Percentiles rank a stretch among this genome's conserved stretches.
Conservation (phyloP, 1,140 invertebrate genomes). For the Brachionus rubens region DNA sequence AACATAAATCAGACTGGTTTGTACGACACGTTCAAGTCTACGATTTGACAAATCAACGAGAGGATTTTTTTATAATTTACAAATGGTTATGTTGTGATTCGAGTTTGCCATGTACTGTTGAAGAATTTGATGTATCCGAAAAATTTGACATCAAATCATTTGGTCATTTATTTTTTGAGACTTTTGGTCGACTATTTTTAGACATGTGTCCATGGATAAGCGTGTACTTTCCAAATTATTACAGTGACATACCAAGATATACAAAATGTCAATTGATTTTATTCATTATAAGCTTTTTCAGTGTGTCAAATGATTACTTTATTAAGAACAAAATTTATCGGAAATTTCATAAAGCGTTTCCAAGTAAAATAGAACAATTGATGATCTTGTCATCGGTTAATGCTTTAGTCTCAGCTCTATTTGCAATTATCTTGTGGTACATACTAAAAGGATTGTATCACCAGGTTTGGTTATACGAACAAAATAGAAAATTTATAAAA, state of each 20-base stretch:
- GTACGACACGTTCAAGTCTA: neutral
- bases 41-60: neutral
- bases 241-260: slow-evolving; percentile 15
- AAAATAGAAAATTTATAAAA: neutral
- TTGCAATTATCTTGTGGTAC: neutral
- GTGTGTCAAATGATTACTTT: neutral
- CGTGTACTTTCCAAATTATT: slow-evolving; percentile 8
- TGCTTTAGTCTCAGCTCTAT: neutral
- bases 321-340: neutral
- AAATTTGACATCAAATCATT: slow-evolving; percentile 19
- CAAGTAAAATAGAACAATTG: neutral
- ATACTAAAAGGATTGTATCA: neutral
- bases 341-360: neutral
- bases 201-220: slow-evolving; percentile 8
- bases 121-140: slow-evolving; percentile 8
- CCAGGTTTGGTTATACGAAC: neutral
- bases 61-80: slow-evolving; percentile 20
- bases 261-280: slow-evolving; percentile 9
- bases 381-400: neutral
- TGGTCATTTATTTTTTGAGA: slow-evolving; percentile 13
- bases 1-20: neutral
- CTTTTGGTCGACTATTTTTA: neutral
- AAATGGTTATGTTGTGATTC: neutral
- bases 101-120: neutral
- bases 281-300: neutral